Evolutionary conservation across 2,113 vertebrate genomes (phyloP).

Genomic region (Salvelinus alpinus): DNA sequence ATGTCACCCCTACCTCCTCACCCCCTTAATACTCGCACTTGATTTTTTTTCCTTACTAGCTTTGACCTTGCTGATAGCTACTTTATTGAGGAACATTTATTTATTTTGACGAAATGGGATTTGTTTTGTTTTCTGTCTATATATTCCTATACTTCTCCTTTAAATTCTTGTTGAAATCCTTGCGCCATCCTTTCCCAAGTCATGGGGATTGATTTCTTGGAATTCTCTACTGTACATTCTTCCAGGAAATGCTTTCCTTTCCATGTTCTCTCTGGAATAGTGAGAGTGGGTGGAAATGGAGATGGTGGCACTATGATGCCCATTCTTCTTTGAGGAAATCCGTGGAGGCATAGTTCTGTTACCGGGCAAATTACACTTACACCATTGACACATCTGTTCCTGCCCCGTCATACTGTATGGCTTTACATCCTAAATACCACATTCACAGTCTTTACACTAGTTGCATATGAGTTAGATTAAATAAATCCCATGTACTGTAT

Average conservation of each 20-base stretch:
- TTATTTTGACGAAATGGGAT: too few species aligned
- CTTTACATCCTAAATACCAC: not conserved
- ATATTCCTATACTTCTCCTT: too few species aligned
- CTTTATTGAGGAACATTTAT: not conserved
- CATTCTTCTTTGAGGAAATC: not conserved
- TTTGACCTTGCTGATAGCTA: not conserved
- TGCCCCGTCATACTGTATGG: not conserved
- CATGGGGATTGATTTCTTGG: too few species aligned
- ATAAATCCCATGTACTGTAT: not conserved
- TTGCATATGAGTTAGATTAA: not conserved
- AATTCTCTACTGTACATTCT: not conserved
- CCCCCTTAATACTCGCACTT: too few species aligned
- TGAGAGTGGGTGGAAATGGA: not conserved
- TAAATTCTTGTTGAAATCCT: too few species aligned
- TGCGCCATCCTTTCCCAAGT: too few species aligned
- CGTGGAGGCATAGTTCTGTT: conserved; percentile 3
- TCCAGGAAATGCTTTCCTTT: not conserved
- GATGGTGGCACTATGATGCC: too few species aligned
- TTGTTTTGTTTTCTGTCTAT: too few species aligned
- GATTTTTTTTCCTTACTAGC: too few species aligned
- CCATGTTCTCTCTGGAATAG: not conserved
- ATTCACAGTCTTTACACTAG: conserved; percentile 2
- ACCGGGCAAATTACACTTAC: conserved; percentile 11
- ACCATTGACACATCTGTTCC: conserved; percentile 7
- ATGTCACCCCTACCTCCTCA: too few species aligned